These are phyloP conservation scores for Perithous albicinctus DNA, from an alignment of 2,888 invertebrate species.

Conservation along the genomic window DNA sequence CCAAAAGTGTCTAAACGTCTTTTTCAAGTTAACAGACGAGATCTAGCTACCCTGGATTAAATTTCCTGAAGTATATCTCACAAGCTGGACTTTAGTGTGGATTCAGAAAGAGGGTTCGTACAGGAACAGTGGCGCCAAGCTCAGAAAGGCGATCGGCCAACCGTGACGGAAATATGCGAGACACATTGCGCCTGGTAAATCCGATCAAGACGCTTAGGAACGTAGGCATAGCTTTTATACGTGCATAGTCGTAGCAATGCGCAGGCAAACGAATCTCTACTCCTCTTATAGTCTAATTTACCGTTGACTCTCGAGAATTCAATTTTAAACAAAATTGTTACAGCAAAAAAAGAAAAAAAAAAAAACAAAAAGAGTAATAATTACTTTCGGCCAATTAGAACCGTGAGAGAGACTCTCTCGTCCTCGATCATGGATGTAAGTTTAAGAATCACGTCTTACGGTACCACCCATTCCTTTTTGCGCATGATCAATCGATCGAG, in stretches of 20 bases:
- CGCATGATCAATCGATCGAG: conserved; percentile 24
- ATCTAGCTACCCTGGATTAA: too few relatives aligned
- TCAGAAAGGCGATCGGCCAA: conserved; percentile 72
- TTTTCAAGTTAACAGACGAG: too few relatives aligned
- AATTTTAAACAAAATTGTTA: background rate
- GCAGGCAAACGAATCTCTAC: background rate
- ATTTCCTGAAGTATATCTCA: background rate
- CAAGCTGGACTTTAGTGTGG: background rate
- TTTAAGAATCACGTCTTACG: conserved; percentile 20
- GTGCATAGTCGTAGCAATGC: conserved; percentile 2
- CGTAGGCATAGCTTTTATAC: conserved; percentile 45
- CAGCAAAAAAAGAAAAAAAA: too few relatives aligned
- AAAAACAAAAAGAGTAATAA: too few relatives aligned
- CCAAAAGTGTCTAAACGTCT: too few relatives aligned
- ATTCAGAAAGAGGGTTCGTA: background rate
- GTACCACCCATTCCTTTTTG: conserved; percentile 10
- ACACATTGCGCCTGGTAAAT: conserved; percentile 79
- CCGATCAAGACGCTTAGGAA: conserved; percentile 71
- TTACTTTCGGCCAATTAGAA: background rate
- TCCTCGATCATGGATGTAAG: background rate
- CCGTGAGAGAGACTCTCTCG: too few relatives aligned
- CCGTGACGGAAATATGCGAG: conserved; percentile 83
- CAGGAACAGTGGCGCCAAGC: conserved; percentile 4
- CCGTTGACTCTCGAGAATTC: background rate
- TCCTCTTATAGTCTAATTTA: background rate